phyloP scores from a whole-genome alignment of 2,888 invertebrate species.

The Elysia crispata region DNA sequence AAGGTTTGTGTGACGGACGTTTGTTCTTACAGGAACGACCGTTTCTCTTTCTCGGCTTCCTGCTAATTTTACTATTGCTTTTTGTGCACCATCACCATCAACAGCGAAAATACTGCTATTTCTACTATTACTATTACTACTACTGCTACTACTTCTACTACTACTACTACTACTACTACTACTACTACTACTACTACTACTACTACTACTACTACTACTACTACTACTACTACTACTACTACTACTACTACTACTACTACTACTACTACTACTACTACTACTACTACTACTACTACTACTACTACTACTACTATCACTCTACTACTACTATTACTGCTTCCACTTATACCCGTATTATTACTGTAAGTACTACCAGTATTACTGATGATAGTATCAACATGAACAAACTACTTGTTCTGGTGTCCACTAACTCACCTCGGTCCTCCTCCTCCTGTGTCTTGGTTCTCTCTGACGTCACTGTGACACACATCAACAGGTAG shows the following conservation, averaged over 20 bases:
- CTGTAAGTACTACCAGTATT: neutral
- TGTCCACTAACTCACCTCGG: slow-evolving; percentile 33
- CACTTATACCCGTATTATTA: neutral
- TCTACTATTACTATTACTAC: too few species aligned
- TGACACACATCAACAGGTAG: slow-evolving; percentile 31
- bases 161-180: neutral
- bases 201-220: slow-evolving; percentile 32
- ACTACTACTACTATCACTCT: slow-evolving; percentile 18
- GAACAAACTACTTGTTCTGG: too few species aligned
- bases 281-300: slow-evolving; percentile 12
- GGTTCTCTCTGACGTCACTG: slow-evolving; percentile 36
- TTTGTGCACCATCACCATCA: too few species aligned
- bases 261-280: slow-evolving; percentile 28
- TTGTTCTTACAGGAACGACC: too few species aligned
- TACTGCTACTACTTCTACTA: neutral
- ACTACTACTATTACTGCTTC: neutral
- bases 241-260: slow-evolving; percentile 27
- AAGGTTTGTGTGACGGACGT: too few species aligned
- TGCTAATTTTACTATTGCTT: too few species aligned
- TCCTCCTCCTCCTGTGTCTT: slow-evolving; percentile 14
- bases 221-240: slow-evolving; percentile 20
- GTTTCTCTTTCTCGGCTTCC: too few species aligned
- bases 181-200: neutral
- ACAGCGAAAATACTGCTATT: too few species aligned
- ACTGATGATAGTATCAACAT: neutral